Base-by-base conservation (phyloP, 2,797 vertebrate species). In the Lacerta bilineata region DNA sequence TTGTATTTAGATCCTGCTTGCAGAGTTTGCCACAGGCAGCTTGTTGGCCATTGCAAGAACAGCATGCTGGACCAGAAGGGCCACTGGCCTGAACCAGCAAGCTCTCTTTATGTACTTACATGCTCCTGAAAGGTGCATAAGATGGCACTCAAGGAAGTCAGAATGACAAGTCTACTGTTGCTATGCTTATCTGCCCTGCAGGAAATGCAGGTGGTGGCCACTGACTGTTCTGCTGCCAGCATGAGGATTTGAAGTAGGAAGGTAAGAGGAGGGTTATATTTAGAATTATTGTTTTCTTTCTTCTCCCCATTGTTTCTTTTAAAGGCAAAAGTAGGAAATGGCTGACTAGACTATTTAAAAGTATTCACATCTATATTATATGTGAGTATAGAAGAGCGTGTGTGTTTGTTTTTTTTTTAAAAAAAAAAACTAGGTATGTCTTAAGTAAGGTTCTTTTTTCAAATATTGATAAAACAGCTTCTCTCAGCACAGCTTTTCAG, bases 391-490 rank as follows among this genome's bases (percentile, higher is more conserved):
- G 69, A 71, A 71, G 29, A 7, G 20, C 23, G n/a, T 18, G 17
- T n/a, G n/a, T n/a, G n/a, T n/a, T n/a, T n/a, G n/a, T 9, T 76
- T 41, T 76, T 76, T 68, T 68, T 33, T 33, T 33, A 1, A 1
- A 68, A 27, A 68, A 15, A 43, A 77, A 46, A 25, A 29, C 41
- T 39, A 78, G n/a, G 2, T 25, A 39, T 59, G 6, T 27, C 36
- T 84, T 69, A 77, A 36, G 25, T 76, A 41, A 68, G 78, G 64
- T 25, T 55, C 50, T 55, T n/a, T 33, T 61, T 71, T 17, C 3
- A 43, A 41, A 43, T 71, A 78, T 71, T 61, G 50, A 39, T 84
- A 61, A 72, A 88, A 79, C 25, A 33, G 25, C 8, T 84, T 77
- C 25, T 76, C 36, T 79, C 50, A 7, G 23, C 64, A 64, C 1